Conservation (phyloP, 2,113 vertebrate genomes). For the Anarrhichthys ocellatus region DNA sequence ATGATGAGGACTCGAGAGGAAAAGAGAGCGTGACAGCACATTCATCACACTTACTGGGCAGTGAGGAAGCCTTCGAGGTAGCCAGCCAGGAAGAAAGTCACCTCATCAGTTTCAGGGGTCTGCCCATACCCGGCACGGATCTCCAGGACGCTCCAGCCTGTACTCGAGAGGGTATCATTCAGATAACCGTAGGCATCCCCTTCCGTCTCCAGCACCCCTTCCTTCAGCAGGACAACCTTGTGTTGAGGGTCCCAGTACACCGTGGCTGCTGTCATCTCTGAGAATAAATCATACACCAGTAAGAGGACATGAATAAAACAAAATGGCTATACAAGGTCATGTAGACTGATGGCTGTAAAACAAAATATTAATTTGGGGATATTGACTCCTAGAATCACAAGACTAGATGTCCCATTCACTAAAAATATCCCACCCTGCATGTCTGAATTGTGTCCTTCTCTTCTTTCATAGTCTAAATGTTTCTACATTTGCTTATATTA, state of each 20-base stretch:
- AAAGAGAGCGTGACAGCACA: neutral
- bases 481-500: neutral
- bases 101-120: constrained; percentile 81
- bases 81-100: constrained; percentile 90
- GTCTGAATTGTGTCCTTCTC: neutral
- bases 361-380: neutral
- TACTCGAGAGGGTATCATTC: constrained; percentile 84
- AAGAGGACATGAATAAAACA: neutral
- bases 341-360: neutral
- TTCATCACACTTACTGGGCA: constrained; percentile 84
- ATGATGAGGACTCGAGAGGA: neutral
- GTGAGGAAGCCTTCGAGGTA: constrained; percentile 93
- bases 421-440: neutral
- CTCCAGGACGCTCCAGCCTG: constrained; percentile 92
- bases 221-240: constrained; percentile 83
- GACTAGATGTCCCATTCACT: neutral
- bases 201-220: constrained; percentile 81
- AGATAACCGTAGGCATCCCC: constrained; percentile 91
- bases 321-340: neutral
- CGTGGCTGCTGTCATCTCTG: constrained; percentile 82
- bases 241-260: constrained; percentile 85
- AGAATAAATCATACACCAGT: neutral
- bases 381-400: constrained; percentile 5
- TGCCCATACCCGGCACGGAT: constrained; percentile 89
- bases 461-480: neutral